Base-by-base conservation (phyloP, 2,113 vertebrate species). In the Argyrosomus japonicus region DNA sequence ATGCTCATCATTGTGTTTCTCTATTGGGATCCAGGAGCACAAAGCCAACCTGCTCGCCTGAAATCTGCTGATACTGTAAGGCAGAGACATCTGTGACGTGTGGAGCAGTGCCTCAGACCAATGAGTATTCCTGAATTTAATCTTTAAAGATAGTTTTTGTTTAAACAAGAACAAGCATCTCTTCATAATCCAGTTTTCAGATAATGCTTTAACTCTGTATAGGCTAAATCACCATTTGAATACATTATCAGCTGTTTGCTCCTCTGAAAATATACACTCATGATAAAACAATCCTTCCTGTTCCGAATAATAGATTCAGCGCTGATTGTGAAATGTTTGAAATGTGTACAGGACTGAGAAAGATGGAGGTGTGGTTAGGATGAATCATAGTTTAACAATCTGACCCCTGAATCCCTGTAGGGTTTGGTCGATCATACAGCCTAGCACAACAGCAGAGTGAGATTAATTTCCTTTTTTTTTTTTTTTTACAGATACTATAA, bases 401-500 rank as follows among this genome's bases (percentile, higher is more conserved):
- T 72, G 58, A 75, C 47, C 18, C 15, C 9, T 53, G 17, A 19
- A 19, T 61, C 71, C 40, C 53, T 86, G 9, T 29, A 29, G 58
- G 23, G 50, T 23, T 5, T 64, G 15, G 19, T 75, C 6, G 2
- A 50, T 19, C 32, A 82, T 73, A 67, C 65, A 32, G 32, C 60
- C 60, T 63, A 53, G 68, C 56, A 64, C 61, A 45, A 57, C 50
- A 68, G 29, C 40, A 82, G 45, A 80, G n/a, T 78, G 43, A 89
- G 82, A 87, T 89, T 68, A 81, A 86, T 75, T 82, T 5, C 19
- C 14, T n/a, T 56, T 32, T 62, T 70, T 77, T 32, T 62, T n/a
- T 48, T 5, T 45, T 60, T 77, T 71, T 79, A 79, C 47, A 69
- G 51, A 65, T 71, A 48, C 75, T 89, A 83, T 85, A 83, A 87